Percentiles rank a stretch among this genome's conserved stretches.
phyloP scores from a whole-genome alignment of 2,797 vertebrate genomes.

The Serranus cabrilla region DNA sequence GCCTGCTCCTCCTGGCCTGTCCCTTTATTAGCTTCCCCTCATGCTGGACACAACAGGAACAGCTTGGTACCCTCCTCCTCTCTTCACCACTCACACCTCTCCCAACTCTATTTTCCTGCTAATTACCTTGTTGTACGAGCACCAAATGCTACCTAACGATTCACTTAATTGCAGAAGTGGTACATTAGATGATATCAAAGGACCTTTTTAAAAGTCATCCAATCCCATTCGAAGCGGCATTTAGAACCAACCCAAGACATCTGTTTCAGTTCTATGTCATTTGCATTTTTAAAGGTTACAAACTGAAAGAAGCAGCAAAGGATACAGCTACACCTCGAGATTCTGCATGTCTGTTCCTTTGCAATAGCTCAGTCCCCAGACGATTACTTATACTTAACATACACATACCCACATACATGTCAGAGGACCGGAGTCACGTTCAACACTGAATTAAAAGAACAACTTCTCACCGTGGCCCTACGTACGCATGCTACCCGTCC shows the following conservation, averaged over 20 bases:
- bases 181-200: slow-evolving; percentile 81
- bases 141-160: slow-evolving; percentile 83
- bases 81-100: slow-evolving; percentile 70
- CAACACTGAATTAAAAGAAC: slow-evolving; percentile 67
- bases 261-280: slow-evolving; percentile 77
- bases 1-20: slow-evolving; percentile 69
- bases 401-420: slow-evolving; percentile 34
- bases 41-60: slow-evolving; percentile 80
- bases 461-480: slow-evolving; percentile 42
- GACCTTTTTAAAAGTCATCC: slow-evolving; percentile 83
- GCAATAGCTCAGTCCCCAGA: slow-evolving; percentile 12
- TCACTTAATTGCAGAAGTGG: slow-evolving; percentile 85
- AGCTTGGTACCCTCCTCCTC: slow-evolving; percentile 79
- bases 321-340: slow-evolving; percentile 42
- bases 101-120: slow-evolving; percentile 79
- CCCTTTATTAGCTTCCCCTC: slow-evolving; percentile 77
- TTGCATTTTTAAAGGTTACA: slow-evolving; percentile 86
- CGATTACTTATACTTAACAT: slow-evolving; percentile 21
- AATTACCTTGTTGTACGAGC: slow-evolving; percentile 84
- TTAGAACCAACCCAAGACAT: slow-evolving; percentile 78
- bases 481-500: slow-evolving; percentile 32
- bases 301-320: slow-evolving; percentile 47
- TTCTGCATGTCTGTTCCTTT: slow-evolving; percentile 35
- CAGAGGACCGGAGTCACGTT: slow-evolving; percentile 52
- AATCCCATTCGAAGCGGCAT: slow-evolving; percentile 74